Percentiles rank a stretch among this genome's conserved stretches.
Evolutionary conservation across 2,888 invertebrate species (phyloP).

Genomic region (Stenichneumon culpator): DNA sequence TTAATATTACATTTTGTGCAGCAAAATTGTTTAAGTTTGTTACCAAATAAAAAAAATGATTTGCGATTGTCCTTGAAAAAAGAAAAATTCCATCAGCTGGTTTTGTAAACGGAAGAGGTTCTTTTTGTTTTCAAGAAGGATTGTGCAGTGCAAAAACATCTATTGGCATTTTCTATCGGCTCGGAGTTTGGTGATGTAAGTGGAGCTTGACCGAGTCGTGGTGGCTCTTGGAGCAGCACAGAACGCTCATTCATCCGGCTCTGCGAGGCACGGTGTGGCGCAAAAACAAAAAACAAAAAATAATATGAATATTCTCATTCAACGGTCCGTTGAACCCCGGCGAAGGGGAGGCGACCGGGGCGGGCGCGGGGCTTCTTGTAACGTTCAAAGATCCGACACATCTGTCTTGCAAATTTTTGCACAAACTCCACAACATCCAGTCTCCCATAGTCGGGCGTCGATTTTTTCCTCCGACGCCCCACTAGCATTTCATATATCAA

Average conservation of each 20-base stretch:
- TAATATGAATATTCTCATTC: constrained; percentile 67
- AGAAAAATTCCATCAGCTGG: not conserved
- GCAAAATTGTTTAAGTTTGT: no score
- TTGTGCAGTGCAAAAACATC: not conserved
- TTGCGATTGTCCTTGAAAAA: no score
- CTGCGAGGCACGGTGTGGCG: constrained; percentile 37
- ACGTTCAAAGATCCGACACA: constrained; percentile 49
- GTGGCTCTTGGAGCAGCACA: constrained; percentile 55
- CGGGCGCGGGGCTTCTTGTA: constrained; percentile 8
- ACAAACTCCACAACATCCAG: not conserved
- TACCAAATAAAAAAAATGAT: no score
- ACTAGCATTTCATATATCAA: no score
- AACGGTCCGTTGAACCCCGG: constrained; percentile 66
- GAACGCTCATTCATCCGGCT: constrained; percentile 68
- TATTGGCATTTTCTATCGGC: constrained; percentile 47
- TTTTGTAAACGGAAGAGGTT: not conserved
- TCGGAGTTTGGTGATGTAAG: constrained; percentile 55
- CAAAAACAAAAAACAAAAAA: not conserved
- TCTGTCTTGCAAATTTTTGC: constrained; percentile 63
- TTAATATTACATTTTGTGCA: no score
- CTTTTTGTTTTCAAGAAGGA: not conserved
- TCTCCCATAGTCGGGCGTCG: not conserved
- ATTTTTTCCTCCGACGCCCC: not conserved
- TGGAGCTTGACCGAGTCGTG: constrained; percentile 65
- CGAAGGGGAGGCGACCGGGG: constrained; percentile 30